These are phyloP conservation scores for Alouatta palliata DNA, from an alignment of 2,113 vertebrate genomes.

Conservation along the genomic window DNA sequence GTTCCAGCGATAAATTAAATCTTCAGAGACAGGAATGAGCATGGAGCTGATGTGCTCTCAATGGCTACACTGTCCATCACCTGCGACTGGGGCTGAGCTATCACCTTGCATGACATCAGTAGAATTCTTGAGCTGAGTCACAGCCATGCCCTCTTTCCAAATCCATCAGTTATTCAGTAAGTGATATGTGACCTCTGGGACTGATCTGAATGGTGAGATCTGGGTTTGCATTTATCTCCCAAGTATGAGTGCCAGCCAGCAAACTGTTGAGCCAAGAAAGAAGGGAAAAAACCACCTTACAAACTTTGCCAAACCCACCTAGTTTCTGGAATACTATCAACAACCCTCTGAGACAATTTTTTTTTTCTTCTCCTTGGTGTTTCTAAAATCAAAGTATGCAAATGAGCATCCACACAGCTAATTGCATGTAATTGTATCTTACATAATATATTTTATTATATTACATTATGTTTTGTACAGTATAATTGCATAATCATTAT, in stretches of 20 bases:
- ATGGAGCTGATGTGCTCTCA: neutral
- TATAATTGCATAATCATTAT: constrained; percentile 30
- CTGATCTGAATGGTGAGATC: neutral
- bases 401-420: constrained; percentile 57
- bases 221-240: neutral
- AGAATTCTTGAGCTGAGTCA: neutral
- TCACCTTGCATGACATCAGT: neutral
- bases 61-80: neutral
- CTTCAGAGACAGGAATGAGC: neutral
- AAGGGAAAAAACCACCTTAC: neutral
- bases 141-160: neutral
- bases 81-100: neutral
- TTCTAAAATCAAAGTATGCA: constrained; percentile 62
- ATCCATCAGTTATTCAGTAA: neutral
- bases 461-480: constrained; percentile 34
- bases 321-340: constrained; percentile 37
- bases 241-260: neutral
- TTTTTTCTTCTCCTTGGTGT: neutral
- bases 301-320: neutral
- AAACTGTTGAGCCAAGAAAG: neutral
- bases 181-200: neutral
- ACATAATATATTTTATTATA: constrained; percentile 52
- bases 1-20: neutral
- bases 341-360: constrained; percentile 13
- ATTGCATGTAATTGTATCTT: constrained; percentile 55